Percentiles rank a stretch among this genome's conserved stretches.
These are phyloP conservation scores for Desoria tigrina DNA, from an alignment of 2,888 invertebrate species.

Conservation along the genomic window DNA sequence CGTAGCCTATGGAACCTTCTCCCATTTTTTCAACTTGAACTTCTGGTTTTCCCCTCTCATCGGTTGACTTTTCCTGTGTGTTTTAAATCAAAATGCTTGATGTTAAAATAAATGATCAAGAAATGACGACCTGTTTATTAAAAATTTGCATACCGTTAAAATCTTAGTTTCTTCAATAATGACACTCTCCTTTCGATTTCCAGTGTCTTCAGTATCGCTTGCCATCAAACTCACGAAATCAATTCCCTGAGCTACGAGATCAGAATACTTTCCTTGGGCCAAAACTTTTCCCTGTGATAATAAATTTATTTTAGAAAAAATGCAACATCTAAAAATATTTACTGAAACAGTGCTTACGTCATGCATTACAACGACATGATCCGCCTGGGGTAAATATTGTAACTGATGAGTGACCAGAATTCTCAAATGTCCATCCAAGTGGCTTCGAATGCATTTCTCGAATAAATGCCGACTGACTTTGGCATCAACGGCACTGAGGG, in stretches of 20 bases:
- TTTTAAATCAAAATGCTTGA: no score
- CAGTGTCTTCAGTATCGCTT: conserved; percentile 54
- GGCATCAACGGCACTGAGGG: conserved; percentile 61
- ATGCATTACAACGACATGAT: conserved; percentile 67
- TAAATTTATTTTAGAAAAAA: neutral
- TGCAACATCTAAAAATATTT: neutral
- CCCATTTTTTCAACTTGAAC: conserved; percentile 35
- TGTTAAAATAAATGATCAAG: no score
- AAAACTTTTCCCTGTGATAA: conserved; percentile 60
- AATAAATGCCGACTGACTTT: conserved; percentile 59
- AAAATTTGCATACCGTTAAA: neutral
- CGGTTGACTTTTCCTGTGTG: neutral
- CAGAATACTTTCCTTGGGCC: conserved; percentile 65
- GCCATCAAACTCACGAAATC: conserved; percentile 55
- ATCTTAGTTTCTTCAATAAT: neutral
- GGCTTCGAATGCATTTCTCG: conserved; percentile 57
- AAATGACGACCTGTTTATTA: no score
- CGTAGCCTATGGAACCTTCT: conserved; percentile 36
- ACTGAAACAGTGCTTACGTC: conserved; percentile 59
- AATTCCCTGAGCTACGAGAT: conserved; percentile 58
- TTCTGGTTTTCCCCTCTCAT: neutral
- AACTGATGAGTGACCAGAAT: conserved; percentile 74
- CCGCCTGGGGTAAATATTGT: conserved; percentile 72
- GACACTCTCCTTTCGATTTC: conserved; percentile 4
- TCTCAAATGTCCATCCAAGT: conserved; percentile 57